A percentile compares a stretch with the other conserved stretches of the same genome.
phyloP scores from a whole-genome alignment of 2,888 invertebrate genomes.

The Liopterus haemorrhoidalis region DNA sequence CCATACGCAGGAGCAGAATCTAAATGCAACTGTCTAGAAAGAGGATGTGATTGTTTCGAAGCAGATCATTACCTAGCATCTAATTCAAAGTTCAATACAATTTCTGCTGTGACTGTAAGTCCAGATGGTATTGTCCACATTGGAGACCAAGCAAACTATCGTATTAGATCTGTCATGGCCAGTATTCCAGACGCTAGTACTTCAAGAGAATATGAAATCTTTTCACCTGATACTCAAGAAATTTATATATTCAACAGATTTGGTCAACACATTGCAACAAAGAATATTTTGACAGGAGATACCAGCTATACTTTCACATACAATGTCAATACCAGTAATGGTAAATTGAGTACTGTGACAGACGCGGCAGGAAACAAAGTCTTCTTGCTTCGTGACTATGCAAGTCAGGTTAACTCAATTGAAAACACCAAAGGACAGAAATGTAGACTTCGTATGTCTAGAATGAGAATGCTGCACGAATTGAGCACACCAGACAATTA shows the following conservation, averaged over 20 bases:
- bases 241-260: constrained; percentile 89
- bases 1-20: constrained; percentile 93
- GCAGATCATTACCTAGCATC: constrained; percentile 87
- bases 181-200: constrained; percentile 82
- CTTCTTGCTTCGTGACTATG: constrained; percentile 74
- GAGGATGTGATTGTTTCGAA: constrained; percentile 88
- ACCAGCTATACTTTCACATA: constrained; percentile 91
- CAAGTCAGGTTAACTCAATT: constrained; percentile 85
- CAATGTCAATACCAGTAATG: constrained; percentile 93
- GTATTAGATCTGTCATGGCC: constrained; percentile 82
- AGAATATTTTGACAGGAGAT: constrained; percentile 91
- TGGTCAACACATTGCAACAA: constrained; percentile 91
- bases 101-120: constrained; percentile 86
- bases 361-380: constrained; percentile 90
- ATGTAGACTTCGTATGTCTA: constrained; percentile 82
- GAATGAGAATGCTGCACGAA: constrained; percentile 87
- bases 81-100: constrained; percentile 89
- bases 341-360: constrained; percentile 87
- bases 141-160: constrained; percentile 88
- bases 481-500: constrained; percentile 88
- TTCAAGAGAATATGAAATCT: constrained; percentile 85
- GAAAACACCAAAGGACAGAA: constrained; percentile 92
- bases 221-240: constrained; percentile 92
- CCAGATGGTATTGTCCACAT: constrained; percentile 93
- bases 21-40: constrained; percentile 86